Evolutionary conservation across 1,140 invertebrate genomes (phyloP).

Genomic region (Heliothis subflexa): DNA sequence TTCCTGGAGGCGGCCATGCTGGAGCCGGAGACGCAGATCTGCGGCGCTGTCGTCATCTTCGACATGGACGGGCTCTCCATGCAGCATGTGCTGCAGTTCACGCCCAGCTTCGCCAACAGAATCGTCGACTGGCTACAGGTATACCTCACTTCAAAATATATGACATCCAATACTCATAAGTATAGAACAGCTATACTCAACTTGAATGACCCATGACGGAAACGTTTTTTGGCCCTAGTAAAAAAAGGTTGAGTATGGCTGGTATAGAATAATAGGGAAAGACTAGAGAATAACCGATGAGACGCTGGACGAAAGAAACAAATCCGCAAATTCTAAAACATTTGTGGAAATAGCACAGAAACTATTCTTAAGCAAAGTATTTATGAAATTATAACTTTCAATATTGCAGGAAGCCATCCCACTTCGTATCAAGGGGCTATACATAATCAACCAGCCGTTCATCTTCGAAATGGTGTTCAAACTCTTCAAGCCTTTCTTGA

Average conservation of each 20-base stretch:
- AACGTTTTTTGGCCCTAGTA: too few species aligned
- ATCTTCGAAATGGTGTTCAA: slow-evolving; percentile 95
- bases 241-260: too few species aligned
- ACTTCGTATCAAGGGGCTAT: slow-evolving; percentile 93
- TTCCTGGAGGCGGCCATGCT: slow-evolving; percentile 93
- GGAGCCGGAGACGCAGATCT: slow-evolving; percentile 91
- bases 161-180: too few species aligned
- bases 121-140: slow-evolving; percentile 94
- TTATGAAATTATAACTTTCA: not conserved
- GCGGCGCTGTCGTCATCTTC: slow-evolving; percentile 92
- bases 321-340: too few species aligned
- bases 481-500: slow-evolving; percentile 94
- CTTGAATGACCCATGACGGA: too few species aligned
- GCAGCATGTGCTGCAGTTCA: slow-evolving; percentile 94
- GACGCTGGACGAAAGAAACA: too few species aligned
- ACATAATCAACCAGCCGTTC: slow-evolving; percentile 95
- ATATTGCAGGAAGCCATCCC: slow-evolving; percentile 91
- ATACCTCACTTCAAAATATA: too few species aligned
- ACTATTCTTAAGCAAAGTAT: not conserved
- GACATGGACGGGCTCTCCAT: slow-evolving; percentile 94
- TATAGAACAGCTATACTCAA: too few species aligned
- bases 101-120: slow-evolving; percentile 92
- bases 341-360: not conserved
- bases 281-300: too few species aligned
- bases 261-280: too few species aligned